These are phyloP conservation scores for Aricia artaxerxes DNA, from an alignment of 2,888 invertebrate species.

Conservation along the genomic window DNA sequence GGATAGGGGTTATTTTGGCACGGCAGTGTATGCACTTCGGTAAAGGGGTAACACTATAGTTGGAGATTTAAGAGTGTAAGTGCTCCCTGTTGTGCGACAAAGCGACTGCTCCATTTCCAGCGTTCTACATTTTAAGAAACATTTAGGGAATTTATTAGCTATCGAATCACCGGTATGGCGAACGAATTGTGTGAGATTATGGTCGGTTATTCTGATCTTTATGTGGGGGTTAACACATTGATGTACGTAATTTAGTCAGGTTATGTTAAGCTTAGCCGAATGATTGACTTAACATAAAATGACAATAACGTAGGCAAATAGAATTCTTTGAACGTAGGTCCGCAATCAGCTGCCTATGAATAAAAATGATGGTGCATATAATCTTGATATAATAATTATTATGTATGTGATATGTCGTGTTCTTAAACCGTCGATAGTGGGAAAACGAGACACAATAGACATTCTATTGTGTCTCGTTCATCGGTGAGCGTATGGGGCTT, in stretches of 20 bases:
- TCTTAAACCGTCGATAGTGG: too few species aligned
- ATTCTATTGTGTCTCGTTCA: too few species aligned
- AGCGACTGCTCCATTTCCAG: conserved; percentile 44
- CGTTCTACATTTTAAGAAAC: conserved; percentile 25
- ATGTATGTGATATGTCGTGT: too few species aligned
- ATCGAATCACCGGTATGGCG: not conserved
- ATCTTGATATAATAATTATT: too few species aligned
- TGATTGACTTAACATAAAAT: too few species aligned
- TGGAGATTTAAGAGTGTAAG: conserved; percentile 47
- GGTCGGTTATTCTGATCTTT: not conserved
- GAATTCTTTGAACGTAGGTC: too few species aligned
- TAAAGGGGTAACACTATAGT: conserved; percentile 35
- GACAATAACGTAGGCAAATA: too few species aligned
- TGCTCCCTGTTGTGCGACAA: conserved; percentile 44
- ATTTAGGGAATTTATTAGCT: conserved; percentile 21
- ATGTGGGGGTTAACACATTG: too few species aligned
- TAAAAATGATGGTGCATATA: too few species aligned
- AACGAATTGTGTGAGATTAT: not conserved
- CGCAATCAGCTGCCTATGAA: too few species aligned
- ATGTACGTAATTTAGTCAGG: not conserved
- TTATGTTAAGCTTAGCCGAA: not conserved
- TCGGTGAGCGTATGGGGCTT: too few species aligned
- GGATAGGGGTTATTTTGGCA: conserved; percentile 33
- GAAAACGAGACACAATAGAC: too few species aligned
- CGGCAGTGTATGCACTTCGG: conserved; percentile 15